Base-by-base conservation (phyloP, 2,113 vertebrate species). In the Cavia porcellus region DNA sequence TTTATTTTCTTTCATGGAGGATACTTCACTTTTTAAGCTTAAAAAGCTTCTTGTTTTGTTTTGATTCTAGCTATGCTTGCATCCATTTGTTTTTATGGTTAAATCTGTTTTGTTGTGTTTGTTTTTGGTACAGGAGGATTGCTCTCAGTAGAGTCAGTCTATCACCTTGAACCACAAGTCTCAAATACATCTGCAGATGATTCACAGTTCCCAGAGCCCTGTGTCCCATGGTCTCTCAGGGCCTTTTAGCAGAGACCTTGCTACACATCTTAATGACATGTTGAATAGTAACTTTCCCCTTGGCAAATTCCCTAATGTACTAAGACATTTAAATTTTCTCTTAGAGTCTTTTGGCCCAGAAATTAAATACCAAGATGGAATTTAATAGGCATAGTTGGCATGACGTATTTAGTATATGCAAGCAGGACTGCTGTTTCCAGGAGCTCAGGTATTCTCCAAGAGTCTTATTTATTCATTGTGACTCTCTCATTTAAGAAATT, bases 261-360 rank as follows among this genome's bases (percentile, higher is more conserved):
- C 59, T 77, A 66, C 75, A 87, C 64, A 57, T 96, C 89, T 95
- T 92, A 92, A 93, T 89, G 85, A 91, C 90, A 94, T 95, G 81
- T 42, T 57, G 8, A 66, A 38, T 94, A 52, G 7, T 52, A 90
- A 74, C 57, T 81, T 84, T 88, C 70, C 79, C 85, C 28, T 38
- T 66, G 45, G 55, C 38, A 92, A 94, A 96, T 85, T 75, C 68
- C 74, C 70, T 95, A 59, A 89, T 14, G 72, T 86, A 77, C 74
- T 50, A 83, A 47, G 72, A 61, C 45, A 79, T 84, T 52, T 74
- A 47, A 95, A 82, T 79, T 70, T 74, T 77, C 72, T 89, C 91
- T 89, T 82, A 92, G 47, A 66, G 81, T 95, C 66, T 94, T 96
- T 83, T 77, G 68, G 61, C 77, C 81, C 55, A 96, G 95, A 95